These are phyloP conservation scores for Monoplex corrugatus DNA, from an alignment of 2,888 invertebrate species.

Conservation along the genomic window DNA sequence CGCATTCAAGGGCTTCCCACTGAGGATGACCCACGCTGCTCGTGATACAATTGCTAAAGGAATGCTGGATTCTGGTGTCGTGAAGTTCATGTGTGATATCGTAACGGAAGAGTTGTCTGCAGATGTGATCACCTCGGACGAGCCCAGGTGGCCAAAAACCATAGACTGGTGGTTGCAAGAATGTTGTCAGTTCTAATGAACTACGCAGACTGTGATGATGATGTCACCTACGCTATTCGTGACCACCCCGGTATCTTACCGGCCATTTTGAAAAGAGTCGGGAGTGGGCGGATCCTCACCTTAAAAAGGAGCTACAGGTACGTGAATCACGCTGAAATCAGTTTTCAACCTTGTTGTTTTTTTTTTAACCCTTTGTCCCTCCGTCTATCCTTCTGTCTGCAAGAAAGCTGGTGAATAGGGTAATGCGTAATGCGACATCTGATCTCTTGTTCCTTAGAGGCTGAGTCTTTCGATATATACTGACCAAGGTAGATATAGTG, in stretches of 20 bases:
- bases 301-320: slow-evolving; percentile 14
- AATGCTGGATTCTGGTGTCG: neutral
- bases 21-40: neutral
- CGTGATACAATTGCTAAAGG: neutral
- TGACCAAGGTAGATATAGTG: too few relatives aligned
- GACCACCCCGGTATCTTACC: neutral
- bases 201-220: slow-evolving; percentile 46
- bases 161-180: neutral
- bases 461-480: too few relatives aligned
- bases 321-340: neutral
- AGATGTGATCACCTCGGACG: neutral
- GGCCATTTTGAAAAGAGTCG: neutral
- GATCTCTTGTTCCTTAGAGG: too few relatives aligned
- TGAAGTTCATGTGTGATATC: neutral
- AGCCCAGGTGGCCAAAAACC: neutral
- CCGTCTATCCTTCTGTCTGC: neutral
- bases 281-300: slow-evolving; percentile 6
- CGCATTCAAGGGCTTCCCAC: neutral
- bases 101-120: neutral
- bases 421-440: neutral
- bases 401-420: too few relatives aligned
- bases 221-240: neutral
- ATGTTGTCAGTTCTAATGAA: slow-evolving; percentile 44
- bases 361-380: neutral
- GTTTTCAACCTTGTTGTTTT: neutral